A percentile compares a stretch with the other conserved stretches of the same genome.
phyloP scores from a whole-genome alignment of 2,113 vertebrate species.

The Poeciliopsis occidentalis region DNA sequence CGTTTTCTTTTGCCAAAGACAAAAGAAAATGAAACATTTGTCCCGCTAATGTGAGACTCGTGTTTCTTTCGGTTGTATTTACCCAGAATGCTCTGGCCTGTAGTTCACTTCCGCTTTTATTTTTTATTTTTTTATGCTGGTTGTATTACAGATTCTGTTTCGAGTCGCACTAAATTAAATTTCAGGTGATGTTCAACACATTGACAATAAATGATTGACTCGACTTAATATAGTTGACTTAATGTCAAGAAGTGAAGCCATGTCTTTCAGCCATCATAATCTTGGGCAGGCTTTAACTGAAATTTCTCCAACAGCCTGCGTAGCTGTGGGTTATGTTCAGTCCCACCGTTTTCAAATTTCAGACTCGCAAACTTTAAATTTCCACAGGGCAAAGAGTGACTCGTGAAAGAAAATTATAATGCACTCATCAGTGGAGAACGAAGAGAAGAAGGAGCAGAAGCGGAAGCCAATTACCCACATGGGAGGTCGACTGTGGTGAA shows the following conservation, averaged over 20 bases:
- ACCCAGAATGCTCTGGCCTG: too few species aligned
- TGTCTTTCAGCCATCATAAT: conserved; percentile 49
- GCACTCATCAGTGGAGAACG: conserved; percentile 41
- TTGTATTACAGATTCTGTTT: too few species aligned
- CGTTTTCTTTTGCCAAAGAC: too few species aligned
- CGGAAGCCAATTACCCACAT: conserved; percentile 63
- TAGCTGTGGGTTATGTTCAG: conserved; percentile 33
- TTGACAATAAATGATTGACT: too few species aligned
- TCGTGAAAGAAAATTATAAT: conserved; percentile 20
- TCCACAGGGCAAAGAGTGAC: conserved; percentile 20
- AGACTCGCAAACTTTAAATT: conserved; percentile 60
- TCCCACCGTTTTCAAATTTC: conserved; percentile 37
- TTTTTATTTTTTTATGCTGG: too few species aligned
- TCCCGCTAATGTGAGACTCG: too few species aligned
- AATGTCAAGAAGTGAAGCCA: conserved; percentile 18
- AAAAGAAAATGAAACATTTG: too few species aligned
- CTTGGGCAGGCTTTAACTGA: conserved; percentile 32
- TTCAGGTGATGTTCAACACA: too few species aligned
- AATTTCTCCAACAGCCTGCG: conserved; percentile 12
- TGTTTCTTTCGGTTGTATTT: too few species aligned
- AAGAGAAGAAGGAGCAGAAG: conserved; percentile 32
- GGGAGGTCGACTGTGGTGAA: conserved; percentile 23
- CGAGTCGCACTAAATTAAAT: too few species aligned
- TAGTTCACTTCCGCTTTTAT: too few species aligned
- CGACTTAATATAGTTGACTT: too few species aligned